Evolutionary conservation across 2,113 vertebrate species (phyloP), one percentile per base, ranked within the genome.

Genomic region (Larimichthys polyactis): DNA sequence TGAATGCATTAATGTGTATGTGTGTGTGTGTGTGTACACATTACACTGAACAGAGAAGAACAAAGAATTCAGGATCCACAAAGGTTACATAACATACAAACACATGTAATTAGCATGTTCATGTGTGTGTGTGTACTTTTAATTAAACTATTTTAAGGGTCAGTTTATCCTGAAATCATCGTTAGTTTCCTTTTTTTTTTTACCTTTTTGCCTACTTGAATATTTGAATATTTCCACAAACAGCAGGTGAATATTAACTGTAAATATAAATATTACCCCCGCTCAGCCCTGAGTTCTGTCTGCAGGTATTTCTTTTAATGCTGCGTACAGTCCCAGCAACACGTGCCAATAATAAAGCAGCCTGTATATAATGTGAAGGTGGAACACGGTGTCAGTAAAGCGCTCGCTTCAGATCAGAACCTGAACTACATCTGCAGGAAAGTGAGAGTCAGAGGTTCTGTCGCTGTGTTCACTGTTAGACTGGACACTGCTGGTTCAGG

Each of bases 1-100:
- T 74, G 64, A 68, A 57, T 73, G 32, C 71, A 43, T 67, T 75
- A 64, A 64, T 63, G 40, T 22, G 75, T 59, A 8, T 29, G 48
- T 48, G 46, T 48, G 46, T 44, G 43, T 44, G 3, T 44, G 43
- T 44, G 43, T 44, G 11, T 11, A 9, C 11, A 43, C 11, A 43
- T 43, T 43, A 43, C 43, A 10, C 1, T 44, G 43, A 44, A 44
- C 11, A 44, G 10, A 11, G 27, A 44, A 44, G 9, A 44, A 44
- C 11, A 44, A 11, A 44, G 3, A 12, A 44, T 11, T 44, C 43
- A 44, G 9, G 10, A 44, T 44, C 8, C 11, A 44, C 11, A 44
- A 44, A 44, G 0, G 43, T 44, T 10, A 44, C 9, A 44, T 44
- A 44, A 44, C 10, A 11, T 12, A 44, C 43, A 44, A 5, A 32